Percentiles rank a stretch among this genome's conserved stretches.
phyloP scores from a whole-genome alignment of 2,797 vertebrate species.

The Botia almorhae region DNA sequence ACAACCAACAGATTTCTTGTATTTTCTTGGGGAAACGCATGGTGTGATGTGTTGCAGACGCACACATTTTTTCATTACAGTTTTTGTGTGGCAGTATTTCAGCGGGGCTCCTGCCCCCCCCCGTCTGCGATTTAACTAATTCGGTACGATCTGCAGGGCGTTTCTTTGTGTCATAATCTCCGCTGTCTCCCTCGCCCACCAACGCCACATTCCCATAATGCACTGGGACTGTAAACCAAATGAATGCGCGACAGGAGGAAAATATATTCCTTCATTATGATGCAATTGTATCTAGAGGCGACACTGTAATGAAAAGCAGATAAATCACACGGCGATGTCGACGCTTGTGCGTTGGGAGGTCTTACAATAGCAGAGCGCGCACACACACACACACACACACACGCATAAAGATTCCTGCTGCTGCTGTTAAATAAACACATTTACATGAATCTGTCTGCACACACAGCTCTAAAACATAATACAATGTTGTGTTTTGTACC shows the following conservation, averaged over 20 bases:
- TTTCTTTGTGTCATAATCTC: constrained; percentile 30
- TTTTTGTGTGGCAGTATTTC: too few relatives aligned
- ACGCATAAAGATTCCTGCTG: not conserved
- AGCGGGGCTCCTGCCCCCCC: not conserved
- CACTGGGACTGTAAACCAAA: constrained; percentile 45
- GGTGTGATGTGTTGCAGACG: constrained; percentile 24
- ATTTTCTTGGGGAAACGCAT: constrained; percentile 14
- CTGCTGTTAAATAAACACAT: not conserved
- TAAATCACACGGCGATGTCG: constrained; percentile 36
- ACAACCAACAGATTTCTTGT: constrained; percentile 53
- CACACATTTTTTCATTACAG: not conserved
- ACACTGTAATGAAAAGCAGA: constrained; percentile 49
- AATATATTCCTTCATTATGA: constrained; percentile 47
- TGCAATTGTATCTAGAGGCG: constrained; percentile 36
- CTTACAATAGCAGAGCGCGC: not conserved
- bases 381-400: constrained; percentile 17
- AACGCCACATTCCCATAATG: not conserved
- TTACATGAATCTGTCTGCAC: not conserved
- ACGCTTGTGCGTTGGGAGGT: not conserved
- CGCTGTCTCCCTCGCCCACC: constrained; percentile 6
- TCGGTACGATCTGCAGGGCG: constrained; percentile 30
- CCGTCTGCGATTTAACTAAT: constrained; percentile 9
- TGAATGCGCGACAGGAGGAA: constrained; percentile 39
- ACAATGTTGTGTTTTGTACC: too few relatives aligned
- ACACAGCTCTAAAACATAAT: not conserved